Evolutionary conservation across 92 coral and sea anemone species (phyloP).

Genomic region (Phenganax marumi): DNA sequence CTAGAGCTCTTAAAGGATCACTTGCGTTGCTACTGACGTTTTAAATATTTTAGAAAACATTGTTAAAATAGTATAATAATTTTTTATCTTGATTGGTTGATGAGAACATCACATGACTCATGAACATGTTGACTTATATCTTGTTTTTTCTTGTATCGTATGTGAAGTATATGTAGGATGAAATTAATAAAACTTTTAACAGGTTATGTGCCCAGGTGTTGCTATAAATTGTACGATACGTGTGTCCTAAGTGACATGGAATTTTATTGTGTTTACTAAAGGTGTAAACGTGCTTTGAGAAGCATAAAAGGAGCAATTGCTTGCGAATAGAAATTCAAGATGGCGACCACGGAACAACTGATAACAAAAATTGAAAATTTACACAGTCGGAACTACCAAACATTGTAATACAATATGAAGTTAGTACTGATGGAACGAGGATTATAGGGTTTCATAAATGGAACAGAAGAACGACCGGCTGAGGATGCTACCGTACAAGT

Average conservation of each 20-base stretch:
- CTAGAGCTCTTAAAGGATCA: too few species aligned
- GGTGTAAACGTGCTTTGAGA: background rate
- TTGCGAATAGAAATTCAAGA: background rate
- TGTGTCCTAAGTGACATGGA: background rate
- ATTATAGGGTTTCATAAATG: background rate
- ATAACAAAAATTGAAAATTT: too few species aligned
- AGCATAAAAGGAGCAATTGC: background rate
- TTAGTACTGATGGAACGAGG: background rate
- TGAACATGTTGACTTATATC: too few species aligned
- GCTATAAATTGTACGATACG: background rate
- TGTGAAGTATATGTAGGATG: too few species aligned
- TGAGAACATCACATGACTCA: background rate
- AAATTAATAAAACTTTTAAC: background rate
- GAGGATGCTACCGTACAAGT: background rate
- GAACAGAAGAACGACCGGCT: background rate
- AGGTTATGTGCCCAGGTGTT: constrained; percentile 5
- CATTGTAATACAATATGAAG: background rate
- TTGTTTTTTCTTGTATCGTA: too few species aligned
- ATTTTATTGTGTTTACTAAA: background rate
- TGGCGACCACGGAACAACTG: background rate
- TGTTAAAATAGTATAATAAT: too few species aligned
- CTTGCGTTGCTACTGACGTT: too few species aligned
- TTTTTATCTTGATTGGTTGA: too few species aligned
- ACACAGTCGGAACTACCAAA: too few species aligned
- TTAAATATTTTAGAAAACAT: too few species aligned